Base-by-base conservation (phyloP, 2,797 vertebrate genomes). In the Pseudomugil gertrudae region DNA sequence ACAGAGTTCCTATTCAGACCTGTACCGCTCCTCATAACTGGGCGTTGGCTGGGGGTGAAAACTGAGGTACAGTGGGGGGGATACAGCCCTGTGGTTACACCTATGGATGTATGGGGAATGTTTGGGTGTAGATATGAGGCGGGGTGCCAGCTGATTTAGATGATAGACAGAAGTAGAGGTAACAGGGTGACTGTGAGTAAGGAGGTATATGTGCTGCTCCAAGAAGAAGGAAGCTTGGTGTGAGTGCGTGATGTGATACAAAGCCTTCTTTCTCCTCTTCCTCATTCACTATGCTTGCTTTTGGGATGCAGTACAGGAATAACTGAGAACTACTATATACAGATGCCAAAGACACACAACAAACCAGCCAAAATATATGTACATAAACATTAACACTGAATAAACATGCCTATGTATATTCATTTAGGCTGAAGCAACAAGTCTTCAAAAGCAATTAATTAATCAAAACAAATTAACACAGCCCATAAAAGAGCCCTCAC, bases 1-100 rank as follows among this genome's bases (percentile, higher is more conserved):
- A 94, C 92, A 94, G 89, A 89, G 83, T 43, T 48, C 66, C 87
- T 79, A 93, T 94, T 94, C 88, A 94, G 83, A 74, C 69, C 72
- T 61, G 75, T 15, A 6, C 63, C 2, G 73, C 78, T 72, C 76
- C 81, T 81, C 78, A 83, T 79, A 79, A 89, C 89, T 47, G 74
- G 83, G 77, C 45, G 45, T 58, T 6, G 70, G 74, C 72, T 71
- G 77, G 75, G n/a, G 74, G 70, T 57, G 65, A 68, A 65, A 69
- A 58, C 60, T n/a, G 69, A 67, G 64, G 53, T 69, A 24, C 30
- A 2, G 48, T 26, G 11, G 38, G 24, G 57, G 57, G 56, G 36
- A 59, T 11, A 54, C 27, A 27, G 35, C 29, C 9, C 58, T 70
- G 57, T 2, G 52, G 62, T 63, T 43, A 69, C 54, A 62, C 55